phyloP scores from a whole-genome alignment of 2,113 vertebrate species.

The Ochotona curzoniae region DNA sequence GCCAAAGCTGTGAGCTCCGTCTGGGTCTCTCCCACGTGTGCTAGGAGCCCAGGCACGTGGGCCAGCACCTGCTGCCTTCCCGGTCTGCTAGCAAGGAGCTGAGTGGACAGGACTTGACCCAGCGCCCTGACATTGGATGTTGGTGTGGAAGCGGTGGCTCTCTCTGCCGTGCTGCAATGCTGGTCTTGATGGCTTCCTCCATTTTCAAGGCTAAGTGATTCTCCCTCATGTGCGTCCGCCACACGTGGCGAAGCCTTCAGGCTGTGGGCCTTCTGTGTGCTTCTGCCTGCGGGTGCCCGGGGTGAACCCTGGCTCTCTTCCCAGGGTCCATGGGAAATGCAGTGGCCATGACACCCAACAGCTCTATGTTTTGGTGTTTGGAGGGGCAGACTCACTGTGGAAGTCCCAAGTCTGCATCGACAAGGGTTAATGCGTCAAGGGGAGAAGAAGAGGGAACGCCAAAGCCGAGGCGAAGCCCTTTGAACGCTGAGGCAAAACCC shows the following conservation, averaged over 20 bases:
- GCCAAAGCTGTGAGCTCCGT: too few relatives aligned
- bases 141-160: too few relatives aligned
- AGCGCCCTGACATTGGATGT: too few relatives aligned
- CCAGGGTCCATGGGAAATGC: not conserved
- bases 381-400: not conserved
- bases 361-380: not conserved
- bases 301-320: not conserved
- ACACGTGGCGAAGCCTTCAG: fast-evolving
- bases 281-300: fast-evolving
- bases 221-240: fast-evolving
- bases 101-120: too few relatives aligned
- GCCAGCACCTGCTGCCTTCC: too few relatives aligned
- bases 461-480: too few relatives aligned
- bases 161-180: too few relatives aligned
- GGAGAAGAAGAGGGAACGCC: not conserved
- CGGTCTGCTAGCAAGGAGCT: too few relatives aligned
- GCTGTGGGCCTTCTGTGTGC: fast-evolving
- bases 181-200: not conserved
- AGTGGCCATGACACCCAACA: not conserved
- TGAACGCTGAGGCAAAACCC: too few relatives aligned
- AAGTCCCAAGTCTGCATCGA: not conserved
- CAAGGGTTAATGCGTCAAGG: not conserved
- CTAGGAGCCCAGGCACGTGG: too few relatives aligned
- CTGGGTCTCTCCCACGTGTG: too few relatives aligned
- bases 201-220: not conserved